Evolutionary conservation across 2,113 vertebrate genomes (phyloP), one percentile per base, ranked within the genome.

Genomic region (Syngnathus typhle): DNA sequence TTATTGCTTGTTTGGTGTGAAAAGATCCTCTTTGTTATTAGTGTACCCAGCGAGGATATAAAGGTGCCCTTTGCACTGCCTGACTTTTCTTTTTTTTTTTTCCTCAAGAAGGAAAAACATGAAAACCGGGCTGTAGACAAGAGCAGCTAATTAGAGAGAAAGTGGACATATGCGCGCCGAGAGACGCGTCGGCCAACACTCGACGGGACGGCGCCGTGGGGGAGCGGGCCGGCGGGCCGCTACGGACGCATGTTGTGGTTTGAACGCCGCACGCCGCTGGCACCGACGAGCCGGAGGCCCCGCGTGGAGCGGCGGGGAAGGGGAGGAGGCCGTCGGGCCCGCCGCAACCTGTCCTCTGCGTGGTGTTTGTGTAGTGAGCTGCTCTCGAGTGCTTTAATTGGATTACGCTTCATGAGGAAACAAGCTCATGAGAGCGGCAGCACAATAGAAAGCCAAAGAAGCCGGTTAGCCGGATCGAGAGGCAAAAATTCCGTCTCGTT

Each of bases 321-420:
- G 80, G 76, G 82, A 67, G 71, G 76, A 76, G 68, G 55, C 71
- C 75, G 74, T 60, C 47, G 83, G 74, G 79, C 77, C 78, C 71
- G 56, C 54, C 72, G 37, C 87, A 88, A 87, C 87, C 85, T 88
- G 85, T 87, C 85, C 82, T 71, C 85, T 79, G 78, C 80, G 74
- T 69, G 46, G 68, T 76, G 72, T 75, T 49, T 69, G 76, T 68
- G 72, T 78, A 66, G 56, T 84, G 85, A 86, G 77, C 71, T 70
- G 78, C 81, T 84, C 76, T 82, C 83, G 87, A 85, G 82, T 81
- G 83, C 75, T 78, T 85, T 87, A 88, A 87, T 88, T 89, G 85
- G 84, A 89, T 89, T 85, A 83, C 79, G 72, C 75, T 74, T 84
- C 83, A 89, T 87, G 79, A 82, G 84, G 84, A 88, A 88, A 88